phyloP scores from a whole-genome alignment of 2,113 vertebrate genomes.

The Dermatemys mawii region DNA sequence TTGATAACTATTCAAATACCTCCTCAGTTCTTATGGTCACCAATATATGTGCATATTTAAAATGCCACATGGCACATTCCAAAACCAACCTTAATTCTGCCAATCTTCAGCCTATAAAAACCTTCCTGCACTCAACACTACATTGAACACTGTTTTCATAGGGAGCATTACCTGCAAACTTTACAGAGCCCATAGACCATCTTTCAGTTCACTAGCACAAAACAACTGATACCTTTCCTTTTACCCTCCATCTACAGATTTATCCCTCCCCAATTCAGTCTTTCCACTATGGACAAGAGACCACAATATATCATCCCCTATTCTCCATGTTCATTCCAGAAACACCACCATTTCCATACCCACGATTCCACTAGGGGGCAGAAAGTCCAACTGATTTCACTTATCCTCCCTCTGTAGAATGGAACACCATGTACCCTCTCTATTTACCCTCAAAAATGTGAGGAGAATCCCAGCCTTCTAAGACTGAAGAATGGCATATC shows the following conservation, averaged over 20 bases:
- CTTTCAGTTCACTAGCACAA: not conserved
- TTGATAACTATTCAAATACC: not conserved
- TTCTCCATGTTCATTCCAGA: not conserved
- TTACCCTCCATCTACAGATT: not conserved
- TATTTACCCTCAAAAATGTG: not conserved
- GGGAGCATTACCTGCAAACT: not conserved
- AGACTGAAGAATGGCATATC: not conserved
- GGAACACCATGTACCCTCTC: not conserved
- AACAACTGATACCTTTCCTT: not conserved
- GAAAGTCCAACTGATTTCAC: not conserved
- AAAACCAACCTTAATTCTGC: not conserved
- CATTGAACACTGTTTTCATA: not conserved
- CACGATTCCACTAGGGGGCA: not conserved
- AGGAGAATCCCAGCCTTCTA: not conserved
- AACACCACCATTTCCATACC: not conserved
- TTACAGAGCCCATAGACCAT: not conserved
- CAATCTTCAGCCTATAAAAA: not conserved
- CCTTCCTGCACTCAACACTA: not conserved
- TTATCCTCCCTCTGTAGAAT: not conserved
- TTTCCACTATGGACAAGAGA: not conserved
- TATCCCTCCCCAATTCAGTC: not conserved
- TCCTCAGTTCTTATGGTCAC: not conserved
- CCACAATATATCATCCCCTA: not conserved
- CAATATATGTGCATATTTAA: not conserved
- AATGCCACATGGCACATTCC: not conserved